These are phyloP conservation scores for Ophiothrix spiculata DNA, from an alignment of 35 echinoderm and acorn worm genomes.

Conservation along the genomic window DNA sequence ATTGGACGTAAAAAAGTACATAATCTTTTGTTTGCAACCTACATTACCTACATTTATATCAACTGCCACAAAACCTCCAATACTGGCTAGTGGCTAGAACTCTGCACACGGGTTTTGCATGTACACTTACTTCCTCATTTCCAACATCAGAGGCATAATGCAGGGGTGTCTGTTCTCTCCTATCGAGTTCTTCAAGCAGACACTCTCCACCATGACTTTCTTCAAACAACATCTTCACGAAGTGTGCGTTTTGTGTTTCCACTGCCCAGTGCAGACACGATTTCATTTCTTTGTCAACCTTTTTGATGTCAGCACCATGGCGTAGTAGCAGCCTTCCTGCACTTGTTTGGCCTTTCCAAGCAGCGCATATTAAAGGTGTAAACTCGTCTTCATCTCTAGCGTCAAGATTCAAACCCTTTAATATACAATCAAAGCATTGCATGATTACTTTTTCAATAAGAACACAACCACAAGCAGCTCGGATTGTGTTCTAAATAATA, in stretches of 20 bases:
- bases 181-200: constrained; percentile 33
- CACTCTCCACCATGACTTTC: neutral
- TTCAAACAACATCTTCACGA: constrained; percentile 47
- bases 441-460: neutral
- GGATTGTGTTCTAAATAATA: too few species aligned
- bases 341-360: constrained; percentile 67
- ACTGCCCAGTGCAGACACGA: constrained; percentile 67
- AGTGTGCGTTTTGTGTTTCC: constrained; percentile 52
- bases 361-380: constrained; percentile 64
- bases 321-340: constrained; percentile 41
- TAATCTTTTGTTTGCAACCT: too few species aligned
- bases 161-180: constrained; percentile 44
- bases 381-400: constrained; percentile 55
- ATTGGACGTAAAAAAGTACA: too few species aligned
- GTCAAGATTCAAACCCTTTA: constrained; percentile 47
- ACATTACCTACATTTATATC: too few species aligned
- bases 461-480: too few species aligned
- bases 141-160: constrained; percentile 74
- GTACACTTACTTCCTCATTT: constrained; percentile 66
- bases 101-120: too few species aligned
- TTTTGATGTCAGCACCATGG: constrained; percentile 37
- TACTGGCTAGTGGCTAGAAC: too few species aligned
- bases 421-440: neutral
- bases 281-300: constrained; percentile 28
- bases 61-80: too few species aligned